Evolutionary conservation across 2,113 vertebrate genomes (phyloP).

Genomic region (Azemiops feae): DNA sequence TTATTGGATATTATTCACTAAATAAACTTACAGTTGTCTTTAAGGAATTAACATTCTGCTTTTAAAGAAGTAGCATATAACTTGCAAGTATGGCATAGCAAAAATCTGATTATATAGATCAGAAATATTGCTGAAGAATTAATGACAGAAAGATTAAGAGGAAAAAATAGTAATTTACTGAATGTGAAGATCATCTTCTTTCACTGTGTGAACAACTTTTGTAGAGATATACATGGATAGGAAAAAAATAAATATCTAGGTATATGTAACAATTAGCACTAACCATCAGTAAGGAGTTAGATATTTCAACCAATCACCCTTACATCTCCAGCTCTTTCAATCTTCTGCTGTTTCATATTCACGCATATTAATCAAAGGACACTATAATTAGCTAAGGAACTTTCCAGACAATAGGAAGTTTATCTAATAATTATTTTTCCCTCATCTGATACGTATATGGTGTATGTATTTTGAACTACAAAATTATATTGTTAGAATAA

Average conservation of each 20-base stretch:
- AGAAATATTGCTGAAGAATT: conserved; percentile 17
- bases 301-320: too few species aligned
- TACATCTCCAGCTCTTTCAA: neutral
- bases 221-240: too few species aligned
- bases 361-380: neutral
- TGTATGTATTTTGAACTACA: too few species aligned
- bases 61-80: conserved; percentile 24
- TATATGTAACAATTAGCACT: too few species aligned
- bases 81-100: conserved; percentile 32
- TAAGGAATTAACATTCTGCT: conserved; percentile 38
- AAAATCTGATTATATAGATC: conserved; percentile 21
- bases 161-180: neutral
- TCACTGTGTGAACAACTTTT: too few species aligned
- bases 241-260: too few species aligned
- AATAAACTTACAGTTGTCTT: conserved; percentile 15
- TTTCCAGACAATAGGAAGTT: neutral
- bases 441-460: neutral
- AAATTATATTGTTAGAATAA: too few species aligned
- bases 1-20: conserved; percentile 36
- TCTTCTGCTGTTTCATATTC: conserved; percentile 20
- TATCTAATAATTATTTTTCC: neutral
- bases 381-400: neutral
- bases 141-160: conserved; percentile 35
- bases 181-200: too few species aligned
- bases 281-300: too few species aligned